Conservation (phyloP, 1,140 invertebrate genomes). For the Bombus vancouverensis region DNA sequence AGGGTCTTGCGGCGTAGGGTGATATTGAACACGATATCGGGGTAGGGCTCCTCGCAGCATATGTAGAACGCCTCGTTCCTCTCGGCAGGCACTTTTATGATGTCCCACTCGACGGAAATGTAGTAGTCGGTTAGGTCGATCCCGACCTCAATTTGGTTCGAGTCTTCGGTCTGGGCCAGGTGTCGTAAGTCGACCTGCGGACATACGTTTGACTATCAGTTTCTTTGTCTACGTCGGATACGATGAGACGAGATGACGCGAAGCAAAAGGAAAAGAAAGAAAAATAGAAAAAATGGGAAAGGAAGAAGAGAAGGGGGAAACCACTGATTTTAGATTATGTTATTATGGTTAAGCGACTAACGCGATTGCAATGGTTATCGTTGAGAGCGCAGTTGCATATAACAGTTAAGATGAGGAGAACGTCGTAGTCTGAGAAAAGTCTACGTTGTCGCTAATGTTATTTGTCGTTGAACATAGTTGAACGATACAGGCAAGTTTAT, state of each 20-base stretch:
- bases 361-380: background rate
- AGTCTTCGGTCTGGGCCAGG: slow-evolving; percentile 90
- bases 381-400: background rate
- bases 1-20: slow-evolving; percentile 97
- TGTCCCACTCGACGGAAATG: slow-evolving; percentile 99
- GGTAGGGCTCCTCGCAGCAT: slow-evolving; percentile 95
- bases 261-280: background rate
- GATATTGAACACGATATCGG: slow-evolving; percentile 99
- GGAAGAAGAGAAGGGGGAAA: background rate
- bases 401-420: background rate
- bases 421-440: background rate
- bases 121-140: slow-evolving; percentile 97
- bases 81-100: slow-evolving; percentile 93
- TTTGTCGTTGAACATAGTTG: background rate
- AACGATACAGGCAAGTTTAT: background rate
- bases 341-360: background rate
- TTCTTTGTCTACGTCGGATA: background rate
- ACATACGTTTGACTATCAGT: slow-evolving; percentile 39
- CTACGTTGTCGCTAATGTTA: background rate
- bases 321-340: background rate
- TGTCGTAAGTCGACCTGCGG: slow-evolving; percentile 93
- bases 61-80: slow-evolving; percentile 95
- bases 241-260: background rate
- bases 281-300: background rate
- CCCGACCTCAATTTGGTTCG: slow-evolving; percentile 92